These are phyloP conservation scores for Diacarnus erythraeanus DNA, from an alignment of 37 sponge, comb jelly and placozoan species.

Conservation along the genomic window DNA sequence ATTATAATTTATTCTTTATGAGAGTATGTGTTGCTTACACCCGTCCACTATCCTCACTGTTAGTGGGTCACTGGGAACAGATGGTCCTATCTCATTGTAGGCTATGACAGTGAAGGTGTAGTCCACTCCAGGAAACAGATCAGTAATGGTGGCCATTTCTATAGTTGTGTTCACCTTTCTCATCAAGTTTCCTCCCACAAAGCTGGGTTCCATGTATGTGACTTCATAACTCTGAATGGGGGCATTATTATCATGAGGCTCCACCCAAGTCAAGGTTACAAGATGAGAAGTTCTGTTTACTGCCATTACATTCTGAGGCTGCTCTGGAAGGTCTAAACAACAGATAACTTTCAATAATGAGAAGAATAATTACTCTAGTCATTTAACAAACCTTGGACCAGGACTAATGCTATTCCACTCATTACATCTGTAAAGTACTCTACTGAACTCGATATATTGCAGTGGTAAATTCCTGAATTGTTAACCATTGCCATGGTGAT, in stretches of 20 bases:
- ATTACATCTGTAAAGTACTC: not conserved
- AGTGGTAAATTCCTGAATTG: slow-evolving; percentile 54
- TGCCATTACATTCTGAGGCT: slow-evolving; percentile 36
- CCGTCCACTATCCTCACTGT: slow-evolving; percentile 31
- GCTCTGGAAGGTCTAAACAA: slow-evolving; percentile 55
- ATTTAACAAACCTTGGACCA: slow-evolving; percentile 70
- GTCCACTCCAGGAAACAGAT: slow-evolving; percentile 43
- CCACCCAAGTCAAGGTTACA: slow-evolving; percentile 32
- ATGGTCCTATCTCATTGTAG: slow-evolving; percentile 48
- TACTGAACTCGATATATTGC: slow-evolving; percentile 13
- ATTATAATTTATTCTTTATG: no score
- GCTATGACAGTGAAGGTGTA: slow-evolving; percentile 58
- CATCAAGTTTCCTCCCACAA: slow-evolving; percentile 8
- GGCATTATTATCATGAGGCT: slow-evolving; percentile 69
- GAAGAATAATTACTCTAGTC: not conserved
- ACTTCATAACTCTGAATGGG: slow-evolving; percentile 48
- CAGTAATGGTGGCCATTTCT: slow-evolving; percentile 19
- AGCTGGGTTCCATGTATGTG: slow-evolving; percentile 20
- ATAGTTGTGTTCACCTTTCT: not conserved
- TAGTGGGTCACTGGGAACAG: slow-evolving; percentile 28
- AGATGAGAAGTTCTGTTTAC: slow-evolving; percentile 28
- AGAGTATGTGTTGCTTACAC: slow-evolving; percentile 27
- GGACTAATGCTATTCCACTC: slow-evolving; percentile 13
- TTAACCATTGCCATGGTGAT: slow-evolving; percentile 14
- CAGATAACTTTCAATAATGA: no score